Evolutionary conservation across 1,140 invertebrate genomes (phyloP).

Genomic region (Conus ventricosus): DNA sequence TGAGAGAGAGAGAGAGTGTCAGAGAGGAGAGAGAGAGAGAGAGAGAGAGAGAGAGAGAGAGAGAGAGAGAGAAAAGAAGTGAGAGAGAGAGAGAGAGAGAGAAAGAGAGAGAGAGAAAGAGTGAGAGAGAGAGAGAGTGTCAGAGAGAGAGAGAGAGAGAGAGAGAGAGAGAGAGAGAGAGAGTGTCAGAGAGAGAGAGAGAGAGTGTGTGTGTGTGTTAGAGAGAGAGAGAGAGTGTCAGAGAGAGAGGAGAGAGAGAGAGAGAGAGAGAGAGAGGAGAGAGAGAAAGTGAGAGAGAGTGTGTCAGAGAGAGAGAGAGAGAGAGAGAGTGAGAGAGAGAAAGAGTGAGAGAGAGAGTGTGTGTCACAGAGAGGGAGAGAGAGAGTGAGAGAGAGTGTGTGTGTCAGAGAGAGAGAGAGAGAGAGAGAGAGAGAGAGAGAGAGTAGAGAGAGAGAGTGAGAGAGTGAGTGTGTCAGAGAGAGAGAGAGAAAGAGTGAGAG

Average conservation of each 20-base stretch:
- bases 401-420: no score
- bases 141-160: constrained; percentile 20
- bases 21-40: neutral
- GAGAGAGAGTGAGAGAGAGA: no score
- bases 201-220: neutral
- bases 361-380: no score
- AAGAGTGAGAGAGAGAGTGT: no score
- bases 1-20: no score
- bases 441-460: no score
- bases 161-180: constrained; percentile 24
- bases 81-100: no score
- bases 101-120: neutral
- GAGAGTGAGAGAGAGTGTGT: no score
- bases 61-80: no score
- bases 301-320: neutral
- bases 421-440: no score
- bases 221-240: neutral
- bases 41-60: constrained; percentile 19
- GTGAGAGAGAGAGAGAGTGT: constrained; percentile 33
- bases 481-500: no score
- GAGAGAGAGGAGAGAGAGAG: neutral
- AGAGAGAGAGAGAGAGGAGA: neutral
- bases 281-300: neutral
- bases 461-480: no score
- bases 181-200: constrained; percentile 16